These are phyloP conservation scores for Trimorus sp. DNA, from an alignment of 2,888 invertebrate genomes.

Conservation along the genomic window DNA sequence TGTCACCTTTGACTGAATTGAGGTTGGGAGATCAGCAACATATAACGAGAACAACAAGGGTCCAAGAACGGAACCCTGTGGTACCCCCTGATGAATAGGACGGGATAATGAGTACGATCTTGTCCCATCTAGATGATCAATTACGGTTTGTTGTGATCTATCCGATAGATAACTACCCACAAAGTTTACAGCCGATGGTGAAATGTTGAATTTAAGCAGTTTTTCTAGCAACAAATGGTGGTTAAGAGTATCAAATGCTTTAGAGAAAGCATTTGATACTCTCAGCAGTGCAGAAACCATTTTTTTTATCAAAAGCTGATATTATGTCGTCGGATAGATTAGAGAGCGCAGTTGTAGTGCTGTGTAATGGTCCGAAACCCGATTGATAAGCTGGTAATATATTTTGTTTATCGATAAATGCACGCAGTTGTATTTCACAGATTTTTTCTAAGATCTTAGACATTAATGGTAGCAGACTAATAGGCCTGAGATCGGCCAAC, in stretches of 20 bases:
- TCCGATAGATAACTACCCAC: not conserved
- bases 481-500: not conserved
- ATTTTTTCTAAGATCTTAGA: slow-evolving; percentile 20
- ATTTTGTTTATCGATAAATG: not conserved
- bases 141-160: not conserved
- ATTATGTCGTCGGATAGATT: slow-evolving; percentile 5
- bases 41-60: not conserved
- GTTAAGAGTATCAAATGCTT: slow-evolving; percentile 22
- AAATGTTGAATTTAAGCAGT: not conserved
- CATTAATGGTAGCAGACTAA: slow-evolving; percentile 5
- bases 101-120: not conserved
- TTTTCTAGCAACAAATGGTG: not conserved
- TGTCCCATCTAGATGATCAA: not conserved
- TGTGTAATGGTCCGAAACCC: slow-evolving; percentile 5
- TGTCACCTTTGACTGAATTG: not conserved
- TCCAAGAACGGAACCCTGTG: slow-evolving; percentile 20
- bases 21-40: not conserved
- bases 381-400: slow-evolving; percentile 6
- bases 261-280: slow-evolving; percentile 14
- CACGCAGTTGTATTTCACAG: not conserved
- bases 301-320: not conserved
- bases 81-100: not conserved
- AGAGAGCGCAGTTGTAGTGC: slow-evolving; percentile 1
- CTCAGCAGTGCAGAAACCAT: not conserved
- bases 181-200: not conserved